Percentiles rank a stretch among this genome's conserved stretches.
phyloP scores from a whole-genome alignment of 2,888 invertebrate genomes.

The Ganaspis brasiliensis region DNA sequence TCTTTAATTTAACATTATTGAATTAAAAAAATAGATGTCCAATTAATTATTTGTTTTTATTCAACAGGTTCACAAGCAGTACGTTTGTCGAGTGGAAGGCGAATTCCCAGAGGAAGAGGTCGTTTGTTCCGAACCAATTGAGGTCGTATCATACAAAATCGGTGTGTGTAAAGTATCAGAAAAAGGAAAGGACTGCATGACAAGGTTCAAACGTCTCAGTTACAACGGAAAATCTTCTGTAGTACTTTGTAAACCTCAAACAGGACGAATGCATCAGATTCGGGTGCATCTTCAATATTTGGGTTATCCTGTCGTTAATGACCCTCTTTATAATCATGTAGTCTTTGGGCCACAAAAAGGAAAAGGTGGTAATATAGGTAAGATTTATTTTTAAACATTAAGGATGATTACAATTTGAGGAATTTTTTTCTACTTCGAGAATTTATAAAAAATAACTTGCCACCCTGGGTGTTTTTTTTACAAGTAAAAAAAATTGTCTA shows the following conservation, averaged over 20 bases:
- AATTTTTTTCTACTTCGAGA: too few relatives aligned
- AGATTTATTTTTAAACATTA: too few relatives aligned
- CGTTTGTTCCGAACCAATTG: constrained; percentile 94
- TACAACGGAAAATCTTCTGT: constrained; percentile 95
- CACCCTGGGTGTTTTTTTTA: too few relatives aligned
- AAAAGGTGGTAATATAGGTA: constrained; percentile 65
- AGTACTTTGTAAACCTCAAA: constrained; percentile 96
- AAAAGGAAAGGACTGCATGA: constrained; percentile 95
- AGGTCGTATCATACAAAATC: constrained; percentile 96
- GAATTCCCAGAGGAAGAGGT: constrained; percentile 95
- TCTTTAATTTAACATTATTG: background rate
- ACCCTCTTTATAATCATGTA: constrained; percentile 97
- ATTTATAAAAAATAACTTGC: too few relatives aligned
- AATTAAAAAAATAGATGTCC: background rate
- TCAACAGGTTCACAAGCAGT: constrained; percentile 91
- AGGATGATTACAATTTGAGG: too few relatives aligned
- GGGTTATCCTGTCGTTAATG: constrained; percentile 98
- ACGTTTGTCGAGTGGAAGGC: constrained; percentile 97
- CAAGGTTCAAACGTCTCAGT: constrained; percentile 94
- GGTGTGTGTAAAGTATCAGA: constrained; percentile 97
- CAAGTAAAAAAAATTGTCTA: too few relatives aligned
- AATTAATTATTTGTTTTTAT: background rate
- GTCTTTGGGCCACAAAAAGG: constrained; percentile 95
- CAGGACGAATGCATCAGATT: constrained; percentile 99
- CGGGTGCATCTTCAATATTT: constrained; percentile 98